Base-by-base conservation (phyloP, 2,797 vertebrate genomes). In the Spinus olivaceus region DNA sequence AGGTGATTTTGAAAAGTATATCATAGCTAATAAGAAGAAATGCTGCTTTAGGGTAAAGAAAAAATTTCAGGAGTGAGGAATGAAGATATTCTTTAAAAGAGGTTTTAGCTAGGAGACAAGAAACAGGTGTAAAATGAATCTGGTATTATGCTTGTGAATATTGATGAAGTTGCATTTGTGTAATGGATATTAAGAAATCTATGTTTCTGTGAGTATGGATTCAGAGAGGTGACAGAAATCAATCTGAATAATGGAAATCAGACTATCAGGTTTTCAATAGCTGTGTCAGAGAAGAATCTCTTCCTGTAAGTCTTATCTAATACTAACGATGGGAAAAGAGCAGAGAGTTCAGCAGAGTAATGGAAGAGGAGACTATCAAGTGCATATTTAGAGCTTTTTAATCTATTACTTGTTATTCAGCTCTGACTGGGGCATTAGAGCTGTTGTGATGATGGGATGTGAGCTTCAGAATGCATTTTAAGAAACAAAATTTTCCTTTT, bases 21-120 rank as follows among this genome's bases (percentile, higher is more conserved):
- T 85, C 92, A 56, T 46, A 63, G 59, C 60, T 83, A 85, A 95
- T 92, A 83, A 88, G 63, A 88, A 91, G 86, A 89, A 94, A 83
- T 86, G 47, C 63, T 86, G 63, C 91, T 82, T 30, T 35, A 91
- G 65, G 79, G 65, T 72, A 88, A 83, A 90, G 69, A 49, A 85
- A 79, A 91, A 82, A 86, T 1, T 32, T 73, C 50, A 83, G 20
- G 33, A 53, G 44, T 35, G 41, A 87, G 79, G 65, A 95, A 71
- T 85, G 35, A 64, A 86, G 57, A 35, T 81, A 86, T 25, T 78
- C 50, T 78, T 85, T 81, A 76, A 49, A 85, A 83, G 76, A 83
- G 33, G n/a, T 53, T 94, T 96, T 94, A 84, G 33, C 59, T 74
- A 53, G 88, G 63, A 49, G 44, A 49, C 28, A 57, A 91, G 79